Evolutionary conservation across 2,888 invertebrate genomes (phyloP), one percentile per base, ranked within the genome.

Genomic region (Zaprionus obscuricornis): DNA sequence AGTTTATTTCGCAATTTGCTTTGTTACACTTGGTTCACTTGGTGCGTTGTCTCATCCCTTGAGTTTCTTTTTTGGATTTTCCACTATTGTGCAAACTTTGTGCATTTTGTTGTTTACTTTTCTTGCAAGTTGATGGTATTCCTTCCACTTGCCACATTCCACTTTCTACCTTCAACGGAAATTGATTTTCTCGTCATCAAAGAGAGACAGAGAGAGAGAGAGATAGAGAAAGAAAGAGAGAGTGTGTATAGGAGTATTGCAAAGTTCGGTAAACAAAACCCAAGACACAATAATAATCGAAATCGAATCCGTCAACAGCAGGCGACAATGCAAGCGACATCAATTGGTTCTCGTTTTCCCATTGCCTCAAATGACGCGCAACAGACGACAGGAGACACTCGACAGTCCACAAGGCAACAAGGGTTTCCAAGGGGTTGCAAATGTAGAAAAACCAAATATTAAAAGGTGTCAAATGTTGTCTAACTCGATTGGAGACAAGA

Each of bases 381-480:
- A 57, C 55, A 40, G 66, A 40, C 27, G n/a, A 27, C 26, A 20
- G 20, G 37, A 37, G 18, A 4, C n/a, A 34, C 20, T 8, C 17
- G 33, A n/a, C n/a, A n/a, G 20, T 39, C 37, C 47, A n/a, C n/a
- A n/a, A 20, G 13, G n/a, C 2, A 16, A 17, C 22, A 39, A 16
- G 33, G 36, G 14, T 17, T 31, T 17, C 22, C 0, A 22, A 16
- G 33, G 54, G 10, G 14, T 17, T n/a, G n/a, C n/a, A n/a, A n/a
- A n/a, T n/a, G n/a, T n/a, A n/a, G n/a, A n/a, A 40, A 13, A 24
- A 33, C 20, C 36, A 59, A 50, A 50, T 63, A 82, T 73, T 75
- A 74, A 66, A 78, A 81, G 75, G 83, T 85, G 78, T 85, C 78
- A 78, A 70, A 45, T 74, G 65, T 47, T 66, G 72, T 72, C 76